Percentiles rank a stretch among this genome's conserved stretches.
phyloP scores from a whole-genome alignment of 2,888 invertebrate genomes.

The Phyllotreta striolata region DNA sequence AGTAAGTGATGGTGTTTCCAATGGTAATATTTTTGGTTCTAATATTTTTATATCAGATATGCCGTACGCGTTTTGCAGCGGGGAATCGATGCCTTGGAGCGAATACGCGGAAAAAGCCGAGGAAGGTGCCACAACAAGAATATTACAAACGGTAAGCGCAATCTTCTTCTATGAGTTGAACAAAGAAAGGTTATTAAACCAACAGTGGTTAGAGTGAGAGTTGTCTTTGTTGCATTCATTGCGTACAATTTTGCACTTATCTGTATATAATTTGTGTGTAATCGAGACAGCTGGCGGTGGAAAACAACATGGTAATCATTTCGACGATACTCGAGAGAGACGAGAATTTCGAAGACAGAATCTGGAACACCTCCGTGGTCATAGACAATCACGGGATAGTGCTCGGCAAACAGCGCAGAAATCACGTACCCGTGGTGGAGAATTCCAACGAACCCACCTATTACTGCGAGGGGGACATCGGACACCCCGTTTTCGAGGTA shows the following conservation, averaged over 20 bases:
- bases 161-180: too few relatives aligned
- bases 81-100: constrained; percentile 92
- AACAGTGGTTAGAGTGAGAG: too few relatives aligned
- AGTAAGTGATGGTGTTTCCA: constrained; percentile 66
- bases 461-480: constrained; percentile 92
- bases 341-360: constrained; percentile 76
- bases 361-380: constrained; percentile 96
- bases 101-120: constrained; percentile 92
- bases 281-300: constrained; percentile 70
- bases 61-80: constrained; percentile 98
- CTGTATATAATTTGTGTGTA: too few relatives aligned
- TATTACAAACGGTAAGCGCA: constrained; percentile 76
- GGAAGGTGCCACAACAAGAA: constrained; percentile 81
- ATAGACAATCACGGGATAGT: constrained; percentile 85
- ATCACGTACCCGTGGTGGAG: constrained; percentile 96
- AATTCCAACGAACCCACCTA: constrained; percentile 98
- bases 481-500: constrained; percentile 89
- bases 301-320: constrained; percentile 90
- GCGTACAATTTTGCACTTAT: too few relatives aligned
- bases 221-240: too few relatives aligned
- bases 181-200: too few relatives aligned
- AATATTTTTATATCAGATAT: constrained; percentile 72
- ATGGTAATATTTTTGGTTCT: not conserved
- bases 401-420: constrained; percentile 95
- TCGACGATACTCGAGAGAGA: constrained; percentile 95